Evolutionary conservation across 2,113 vertebrate species (phyloP), one percentile per base, ranked within the genome.

Genomic region (Herpailurus yagouaroundi): DNA sequence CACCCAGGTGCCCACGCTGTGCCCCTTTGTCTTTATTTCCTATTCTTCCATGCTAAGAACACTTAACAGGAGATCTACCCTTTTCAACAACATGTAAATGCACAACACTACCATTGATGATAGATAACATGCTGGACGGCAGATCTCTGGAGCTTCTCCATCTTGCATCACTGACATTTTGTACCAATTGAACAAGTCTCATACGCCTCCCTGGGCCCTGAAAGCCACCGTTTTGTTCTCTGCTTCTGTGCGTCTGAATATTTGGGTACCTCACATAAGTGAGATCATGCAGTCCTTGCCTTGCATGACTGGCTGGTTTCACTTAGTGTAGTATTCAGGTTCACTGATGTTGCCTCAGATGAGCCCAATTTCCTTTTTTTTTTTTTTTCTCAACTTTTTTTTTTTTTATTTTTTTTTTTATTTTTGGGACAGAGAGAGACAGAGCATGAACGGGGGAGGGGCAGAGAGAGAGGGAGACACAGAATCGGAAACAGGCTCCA

Each of bases 91-190:
- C 23, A 27, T 48, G 25, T 48, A 29, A 23, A 41, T 14, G 21
- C 41, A 2, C 2, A 3, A 0, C 10, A 2, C 74, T 15, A 5
- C 13, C 11, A 10, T 4, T 63, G 76, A n/a, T 5, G 1, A 0
- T 6, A 52, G 69, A n/a, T 25, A 4, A 1, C 10, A 0, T 76
- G 18, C n/a, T 38, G 16, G 18, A 8, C 3, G 1, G 18, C 12
- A 19, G 18, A 3, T 38, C 21, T 10, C 36, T 48, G 5, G 31
- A 73, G 23, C 3, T 18, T 9, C 23, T 23, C 36, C 19, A 18
- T 38, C 25, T 25, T 4, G 76, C 66, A 3, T 8, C 25, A 18
- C 9, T 7, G 73, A 57, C 27, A n/a, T 63, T 87, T 19, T 2
- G 15, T 6, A 21, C 29, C 60, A 68, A 3, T 1, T 6, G 73